Evolutionary conservation across 2,113 vertebrate genomes (phyloP).

Genomic region (Tupaia chinensis): DNA sequence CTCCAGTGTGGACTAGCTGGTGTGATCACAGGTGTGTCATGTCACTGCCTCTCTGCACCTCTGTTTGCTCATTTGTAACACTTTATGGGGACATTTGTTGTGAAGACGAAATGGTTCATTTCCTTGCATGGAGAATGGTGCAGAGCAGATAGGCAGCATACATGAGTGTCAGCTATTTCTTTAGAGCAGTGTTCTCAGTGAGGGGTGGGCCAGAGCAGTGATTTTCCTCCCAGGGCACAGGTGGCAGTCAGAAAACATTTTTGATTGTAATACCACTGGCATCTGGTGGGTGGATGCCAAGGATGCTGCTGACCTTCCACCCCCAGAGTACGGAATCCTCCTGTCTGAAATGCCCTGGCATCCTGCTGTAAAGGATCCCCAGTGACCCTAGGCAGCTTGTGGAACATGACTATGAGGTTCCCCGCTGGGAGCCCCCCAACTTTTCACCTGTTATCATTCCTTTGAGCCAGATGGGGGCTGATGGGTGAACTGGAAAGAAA

Average conservation of each 20-base stretch:
- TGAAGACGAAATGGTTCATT: background rate
- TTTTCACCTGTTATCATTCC: background rate
- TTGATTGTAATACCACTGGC: background rate
- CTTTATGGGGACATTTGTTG: too few relatives aligned
- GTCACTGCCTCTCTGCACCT: too few relatives aligned
- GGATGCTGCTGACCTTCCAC: background rate
- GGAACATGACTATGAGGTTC: background rate
- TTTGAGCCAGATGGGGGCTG: background rate
- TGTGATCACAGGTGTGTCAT: accelerated
- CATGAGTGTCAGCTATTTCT: background rate
- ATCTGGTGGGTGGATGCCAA: background rate
- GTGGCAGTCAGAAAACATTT: background rate
- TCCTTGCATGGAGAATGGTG: background rate
- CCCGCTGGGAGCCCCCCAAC: too few relatives aligned
- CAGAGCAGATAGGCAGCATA: background rate
- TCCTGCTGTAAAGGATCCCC: background rate
- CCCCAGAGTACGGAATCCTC: accelerated
- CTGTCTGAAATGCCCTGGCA: accelerated
- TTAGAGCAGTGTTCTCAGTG: background rate
- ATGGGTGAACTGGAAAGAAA: background rate
- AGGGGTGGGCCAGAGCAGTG: background rate
- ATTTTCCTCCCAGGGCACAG: background rate
- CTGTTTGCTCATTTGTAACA: background rate
- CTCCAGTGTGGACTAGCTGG: background rate
- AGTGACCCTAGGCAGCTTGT: accelerated